Base-by-base conservation (phyloP, 2,113 vertebrate genomes). In the Hippocampus abdominalis region DNA sequence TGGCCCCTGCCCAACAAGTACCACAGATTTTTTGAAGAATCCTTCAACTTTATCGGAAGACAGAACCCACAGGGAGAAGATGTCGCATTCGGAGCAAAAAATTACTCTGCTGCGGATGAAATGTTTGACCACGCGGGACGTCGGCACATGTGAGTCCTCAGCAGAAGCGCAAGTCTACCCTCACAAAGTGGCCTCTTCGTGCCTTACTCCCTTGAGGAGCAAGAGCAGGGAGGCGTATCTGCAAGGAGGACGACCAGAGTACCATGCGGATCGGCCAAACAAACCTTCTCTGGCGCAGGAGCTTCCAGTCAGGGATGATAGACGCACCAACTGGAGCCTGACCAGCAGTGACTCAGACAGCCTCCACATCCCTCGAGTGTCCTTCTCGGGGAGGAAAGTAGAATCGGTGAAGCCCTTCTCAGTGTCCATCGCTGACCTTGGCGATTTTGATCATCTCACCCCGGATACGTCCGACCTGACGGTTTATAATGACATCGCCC, bases 251-350 rank as follows among this genome's bases (percentile, higher is more conserved):
- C 80, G 81, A 39, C 53, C 70, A 10, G 44, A 68, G 13, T 44
- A 18, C 2, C 49, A 81, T 46, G 56, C 75, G 8, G 73, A 56
- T 42, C 21, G 0, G 11, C 78, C 54, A 18, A 70, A 67, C 23
- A 68, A 79, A 40, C 49, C 81, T 11, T 72, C 77, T 46, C 72
- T 84, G 51, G 63, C 88, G 42, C 86, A 84, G 75, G 94, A 95
- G 72, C 51, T 89, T 65, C 92, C 93, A 0, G 94, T 94, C 59
- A 89, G 91, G 74, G 95, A 94, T 15, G 89, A 90, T 46, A 73
- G 76, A 36, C 88, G 70, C 9, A 62, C 73, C 1, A 83, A 90
- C 53, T 91, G 93, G 92, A 93, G 84, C 72, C 72, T 85, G 70
- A 80, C 13, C 77, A 73, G 18, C 64, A 85, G 65, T 20, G 79